Evolutionary conservation across 2,797 vertebrate genomes (phyloP).

Genomic region (Scolopax rusticola): DNA sequence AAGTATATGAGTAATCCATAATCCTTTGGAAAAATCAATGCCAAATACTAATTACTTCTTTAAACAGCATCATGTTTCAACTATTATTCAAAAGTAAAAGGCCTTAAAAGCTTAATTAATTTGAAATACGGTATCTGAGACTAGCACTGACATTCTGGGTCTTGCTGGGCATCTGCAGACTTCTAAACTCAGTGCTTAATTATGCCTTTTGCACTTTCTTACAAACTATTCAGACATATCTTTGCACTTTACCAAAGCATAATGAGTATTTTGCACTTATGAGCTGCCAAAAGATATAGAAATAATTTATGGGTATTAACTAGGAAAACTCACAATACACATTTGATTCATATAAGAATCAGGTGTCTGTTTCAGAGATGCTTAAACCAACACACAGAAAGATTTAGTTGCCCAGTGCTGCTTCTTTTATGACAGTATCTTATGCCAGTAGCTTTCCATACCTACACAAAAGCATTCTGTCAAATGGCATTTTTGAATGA

Average conservation of each 20-base stretch:
- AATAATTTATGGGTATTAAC: background rate
- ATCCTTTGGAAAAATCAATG: constrained; percentile 9
- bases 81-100: background rate
- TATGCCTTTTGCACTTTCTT: background rate
- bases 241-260: background rate
- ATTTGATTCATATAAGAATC: fast-evolving
- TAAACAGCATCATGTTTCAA: constrained; percentile 1
- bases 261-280: background rate
- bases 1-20: background rate
- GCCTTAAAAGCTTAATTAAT: constrained; percentile 21
- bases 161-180: background rate
- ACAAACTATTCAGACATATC: background rate
- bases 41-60: constrained; percentile 34
- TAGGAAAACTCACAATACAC: background rate
- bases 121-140: background rate
- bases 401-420: background rate
- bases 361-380: background rate
- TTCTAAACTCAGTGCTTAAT: background rate
- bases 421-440: background rate
- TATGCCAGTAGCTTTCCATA: background rate
- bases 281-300: background rate
- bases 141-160: background rate
- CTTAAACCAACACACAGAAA: background rate
- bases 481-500: background rate
- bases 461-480: background rate